These are phyloP conservation scores for Sturmia bella DNA, from an alignment of 2,888 invertebrate genomes.

Conservation along the genomic window DNA sequence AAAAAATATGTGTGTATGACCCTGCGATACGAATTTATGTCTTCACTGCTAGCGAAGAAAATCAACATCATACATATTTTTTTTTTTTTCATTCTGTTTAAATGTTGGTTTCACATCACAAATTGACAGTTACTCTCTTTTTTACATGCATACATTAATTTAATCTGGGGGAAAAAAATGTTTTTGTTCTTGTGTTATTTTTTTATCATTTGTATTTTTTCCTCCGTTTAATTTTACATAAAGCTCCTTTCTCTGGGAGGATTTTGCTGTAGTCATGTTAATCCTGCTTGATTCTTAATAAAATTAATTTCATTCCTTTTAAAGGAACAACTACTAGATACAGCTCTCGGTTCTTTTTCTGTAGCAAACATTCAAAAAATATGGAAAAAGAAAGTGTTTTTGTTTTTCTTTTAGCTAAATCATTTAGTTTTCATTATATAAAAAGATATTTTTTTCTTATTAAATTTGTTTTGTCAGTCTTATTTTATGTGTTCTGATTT, in stretches of 20 bases:
- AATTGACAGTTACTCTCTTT: background rate
- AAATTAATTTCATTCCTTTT: conserved; percentile 26
- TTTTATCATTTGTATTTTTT: conserved; percentile 39
- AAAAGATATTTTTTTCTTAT: background rate
- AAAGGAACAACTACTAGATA: conserved; percentile 11
- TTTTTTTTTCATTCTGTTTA: no score
- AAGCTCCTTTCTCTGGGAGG: conserved; percentile 13
- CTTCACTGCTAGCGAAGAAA: no score
- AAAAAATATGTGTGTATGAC: no score
- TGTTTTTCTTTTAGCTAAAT: conserved; percentile 29
- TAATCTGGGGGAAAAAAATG: background rate
- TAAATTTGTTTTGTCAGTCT: conserved; percentile 65
- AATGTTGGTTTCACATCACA: no score
- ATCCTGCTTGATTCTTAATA: conserved; percentile 42
- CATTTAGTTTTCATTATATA: conserved; percentile 48
- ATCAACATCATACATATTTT: no score
- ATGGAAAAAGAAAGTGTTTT: conserved; percentile 21
- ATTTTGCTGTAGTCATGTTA: conserved; percentile 34
- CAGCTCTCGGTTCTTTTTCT: background rate
- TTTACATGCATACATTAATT: conserved; percentile 12
- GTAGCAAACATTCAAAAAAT: conserved; percentile 20
- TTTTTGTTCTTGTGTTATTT: conserved; percentile 5
- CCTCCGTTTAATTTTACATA: conserved; percentile 26
- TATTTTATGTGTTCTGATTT: conserved; percentile 74
- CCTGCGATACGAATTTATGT: no score